Conservation (phyloP, 2,797 vertebrate genomes). For the Aulostomus chinensis region DNA sequence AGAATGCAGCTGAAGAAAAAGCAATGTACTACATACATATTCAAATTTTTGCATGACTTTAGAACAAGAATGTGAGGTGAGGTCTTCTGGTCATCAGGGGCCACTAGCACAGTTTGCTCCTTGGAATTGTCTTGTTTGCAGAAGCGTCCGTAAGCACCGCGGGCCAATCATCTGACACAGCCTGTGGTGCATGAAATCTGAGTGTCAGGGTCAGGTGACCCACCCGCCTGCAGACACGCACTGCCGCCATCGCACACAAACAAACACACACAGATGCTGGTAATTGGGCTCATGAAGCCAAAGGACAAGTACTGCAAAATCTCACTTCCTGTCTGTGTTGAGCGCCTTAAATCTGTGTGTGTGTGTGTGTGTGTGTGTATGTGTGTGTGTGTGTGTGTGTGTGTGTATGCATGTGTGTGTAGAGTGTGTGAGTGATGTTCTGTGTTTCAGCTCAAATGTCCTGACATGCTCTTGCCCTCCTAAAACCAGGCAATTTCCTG, state of each 20-base stretch:
- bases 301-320: conserved; percentile 43
- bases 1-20: too few relatives aligned
- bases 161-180: conserved; percentile 49
- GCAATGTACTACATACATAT: too few relatives aligned
- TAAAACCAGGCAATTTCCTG: conserved; percentile 71
- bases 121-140: conserved; percentile 32
- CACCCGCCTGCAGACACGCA: conserved; percentile 51
- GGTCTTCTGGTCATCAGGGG: conserved; percentile 23
- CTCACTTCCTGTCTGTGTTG: conserved; percentile 30
- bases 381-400: too few relatives aligned
- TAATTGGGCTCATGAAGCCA: conserved; percentile 64
- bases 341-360: too few relatives aligned
- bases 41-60: too few relatives aligned
- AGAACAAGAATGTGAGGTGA: conserved; percentile 7
- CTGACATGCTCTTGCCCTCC: conserved; percentile 41
- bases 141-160: conserved; percentile 35
- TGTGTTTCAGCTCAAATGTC: conserved; percentile 51
- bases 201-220: conserved; percentile 66
- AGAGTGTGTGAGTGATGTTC: conserved; percentile 20
- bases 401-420: background rate
- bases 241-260: conserved; percentile 12
- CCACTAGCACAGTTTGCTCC: conserved; percentile 39
- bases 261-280: conserved; percentile 26
- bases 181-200: conserved; percentile 73
- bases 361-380: too few relatives aligned